Base-by-base conservation (phyloP, 2,797 vertebrate genomes). In the Streptopelia turtur region DNA sequence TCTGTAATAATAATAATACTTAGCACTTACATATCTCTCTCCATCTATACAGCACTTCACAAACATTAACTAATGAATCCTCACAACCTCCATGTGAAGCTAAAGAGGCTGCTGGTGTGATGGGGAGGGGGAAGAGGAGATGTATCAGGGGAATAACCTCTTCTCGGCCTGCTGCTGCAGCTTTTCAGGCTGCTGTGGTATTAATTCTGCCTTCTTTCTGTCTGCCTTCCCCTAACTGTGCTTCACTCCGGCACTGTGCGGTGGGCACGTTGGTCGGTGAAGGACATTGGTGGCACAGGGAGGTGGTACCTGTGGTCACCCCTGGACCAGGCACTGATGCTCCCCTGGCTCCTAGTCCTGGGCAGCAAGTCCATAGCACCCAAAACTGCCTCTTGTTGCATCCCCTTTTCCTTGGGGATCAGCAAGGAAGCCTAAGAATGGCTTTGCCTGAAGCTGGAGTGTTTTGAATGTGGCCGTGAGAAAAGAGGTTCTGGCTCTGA, bases 21-120 rank as follows among this genome's bases (percentile, higher is more conserved):
- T 97, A 97, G 92, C 96, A 95, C 95, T 95, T 94, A 94, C 89
- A 94, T 30, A 90, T 84, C 85, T 96, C 88, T 93, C 86, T 96
- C 95, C 84, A 75, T 92, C 96, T 95, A 95, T 20, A 53, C 75
- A 78, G 93, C 1, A 35, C 89, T 95, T 69, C 94, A 91, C 95
- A 97, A 97, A 97, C 87, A 94, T 94, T 96, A 97, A 94, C 97
- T 97, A 97, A 97, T 97, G 96, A 97, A 96, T 97, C 60, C 90
- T 94, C 92, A 90, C 91, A 92, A 66, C 80, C 84, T 92, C 80
- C 0, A 0, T 66, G 80, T 31, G 31, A 94, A 94, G 90, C 49
- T 89, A 72, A 91, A 93, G 83, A 91, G 91, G 64, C 86, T 93
- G 76, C 35, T 91, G 87, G 64, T 53, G 27, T 25, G 81, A 87